Percentiles rank a stretch among this genome's conserved stretches.
These are phyloP conservation scores for Lathamus discolor DNA, from an alignment of 2,113 vertebrate species.

Conservation along the genomic window DNA sequence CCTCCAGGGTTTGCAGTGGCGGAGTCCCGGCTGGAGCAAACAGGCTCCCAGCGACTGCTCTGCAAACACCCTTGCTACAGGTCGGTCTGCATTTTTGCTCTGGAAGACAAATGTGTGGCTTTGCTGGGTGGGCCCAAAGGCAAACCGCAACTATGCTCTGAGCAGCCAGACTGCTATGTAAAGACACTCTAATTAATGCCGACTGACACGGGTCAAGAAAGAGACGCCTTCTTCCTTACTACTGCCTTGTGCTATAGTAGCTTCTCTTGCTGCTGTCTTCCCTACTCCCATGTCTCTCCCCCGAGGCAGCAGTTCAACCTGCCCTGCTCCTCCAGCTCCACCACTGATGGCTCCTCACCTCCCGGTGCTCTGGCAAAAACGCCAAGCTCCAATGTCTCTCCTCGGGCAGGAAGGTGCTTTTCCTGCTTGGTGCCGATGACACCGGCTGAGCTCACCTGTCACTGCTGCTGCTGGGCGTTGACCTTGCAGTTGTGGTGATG, in stretches of 20 bases:
- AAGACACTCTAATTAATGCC: background rate
- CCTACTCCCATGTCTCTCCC: background rate
- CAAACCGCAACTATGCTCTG: background rate
- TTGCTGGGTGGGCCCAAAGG: background rate
- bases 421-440: background rate
- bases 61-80: background rate
- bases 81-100: slow-evolving; percentile 22
- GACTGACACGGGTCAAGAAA: background rate
- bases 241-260: background rate
- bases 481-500: no score
- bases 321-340: background rate
- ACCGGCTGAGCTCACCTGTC: background rate
- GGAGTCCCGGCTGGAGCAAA: background rate
- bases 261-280: background rate
- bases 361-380: background rate
- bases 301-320: background rate
- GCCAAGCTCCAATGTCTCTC: background rate
- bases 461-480: rapidly evolving
- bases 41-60: background rate
- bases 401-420: background rate
- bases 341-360: background rate
- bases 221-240: background rate
- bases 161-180: background rate
- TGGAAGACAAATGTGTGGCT: background rate
- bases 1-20: background rate